phyloP scores from a whole-genome alignment of 2,797 vertebrate species.

The Melopsittacus undulatus region DNA sequence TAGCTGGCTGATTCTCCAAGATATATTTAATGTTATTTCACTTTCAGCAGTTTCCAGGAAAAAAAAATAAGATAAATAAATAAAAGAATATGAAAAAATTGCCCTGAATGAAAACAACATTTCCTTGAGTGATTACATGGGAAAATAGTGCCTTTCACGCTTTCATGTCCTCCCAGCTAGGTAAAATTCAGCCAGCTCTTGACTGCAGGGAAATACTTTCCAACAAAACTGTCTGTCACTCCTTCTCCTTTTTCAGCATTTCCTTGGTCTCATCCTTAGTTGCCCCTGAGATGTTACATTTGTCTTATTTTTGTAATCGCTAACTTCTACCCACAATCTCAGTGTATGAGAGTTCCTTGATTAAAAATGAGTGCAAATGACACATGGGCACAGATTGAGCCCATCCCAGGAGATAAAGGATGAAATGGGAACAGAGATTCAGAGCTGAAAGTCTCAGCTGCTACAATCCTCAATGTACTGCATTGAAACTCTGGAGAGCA shows the following conservation, averaged over 20 bases:
- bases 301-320: not conserved
- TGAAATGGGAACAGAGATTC: not conserved
- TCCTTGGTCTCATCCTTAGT: not conserved
- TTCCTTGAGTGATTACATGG: not conserved
- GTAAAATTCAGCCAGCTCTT: not conserved
- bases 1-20: not conserved
- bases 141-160: not conserved
- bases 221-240: not conserved
- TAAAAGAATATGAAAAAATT: not conserved
- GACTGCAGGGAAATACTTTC: not conserved
- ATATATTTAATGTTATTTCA: not conserved
- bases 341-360: not conserved
- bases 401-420: not conserved
- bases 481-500: not conserved
- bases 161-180: not conserved
- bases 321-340: not conserved
- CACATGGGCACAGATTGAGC: not conserved
- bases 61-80: not conserved
- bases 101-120: not conserved
- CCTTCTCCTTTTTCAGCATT: slow-evolving; percentile 3
- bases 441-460: not conserved
- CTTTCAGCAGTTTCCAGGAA: not conserved
- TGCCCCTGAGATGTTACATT: not conserved
- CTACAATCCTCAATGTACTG: not conserved
- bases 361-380: not conserved